Conservation (phyloP, 23 tunicate species). For the Diplosoma virens region DNA sequence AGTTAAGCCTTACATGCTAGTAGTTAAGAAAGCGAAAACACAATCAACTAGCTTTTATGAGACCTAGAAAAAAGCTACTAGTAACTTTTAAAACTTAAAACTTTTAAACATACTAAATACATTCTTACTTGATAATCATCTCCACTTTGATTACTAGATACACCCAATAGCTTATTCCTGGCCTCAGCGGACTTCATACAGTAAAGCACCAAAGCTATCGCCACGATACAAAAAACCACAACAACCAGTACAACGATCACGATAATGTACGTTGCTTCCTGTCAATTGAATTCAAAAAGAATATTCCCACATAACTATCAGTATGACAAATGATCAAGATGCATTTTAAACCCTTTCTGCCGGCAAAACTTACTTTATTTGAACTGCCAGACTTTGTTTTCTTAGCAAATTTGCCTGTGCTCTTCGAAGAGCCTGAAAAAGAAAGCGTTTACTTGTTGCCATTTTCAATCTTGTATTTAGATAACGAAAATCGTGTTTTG, state of each 20-base stretch:
- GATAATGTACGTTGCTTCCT: constrained; percentile 45
- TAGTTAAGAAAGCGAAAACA: too few relatives aligned
- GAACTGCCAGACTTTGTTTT: too few relatives aligned
- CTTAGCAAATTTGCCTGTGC: too few relatives aligned
- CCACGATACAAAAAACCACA: constrained; percentile 18
- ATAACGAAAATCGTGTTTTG: too few relatives aligned
- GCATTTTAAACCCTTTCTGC: neutral
- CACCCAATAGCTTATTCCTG: constrained; percentile 26
- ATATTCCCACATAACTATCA: neutral
- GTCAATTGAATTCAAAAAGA: constrained; percentile 1
- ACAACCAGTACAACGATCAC: constrained; percentile 35
- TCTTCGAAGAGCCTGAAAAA: too few relatives aligned
- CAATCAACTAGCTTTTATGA: too few relatives aligned
- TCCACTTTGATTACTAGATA: constrained; percentile 17
- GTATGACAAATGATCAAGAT: neutral
- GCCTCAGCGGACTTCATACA: constrained; percentile 44
- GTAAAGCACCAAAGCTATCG: constrained; percentile 17
- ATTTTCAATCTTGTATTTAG: too few relatives aligned
- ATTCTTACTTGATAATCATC: constrained; percentile 56
- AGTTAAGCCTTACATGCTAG: too few relatives aligned
- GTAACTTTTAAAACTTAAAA: too few relatives aligned
- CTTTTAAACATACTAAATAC: too few relatives aligned
- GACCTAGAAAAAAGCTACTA: too few relatives aligned
- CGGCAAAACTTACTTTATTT: neutral
- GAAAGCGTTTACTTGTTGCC: too few relatives aligned